Conservation (phyloP, 2,888 invertebrate species). For the Eupelmus urozonus region DNA sequence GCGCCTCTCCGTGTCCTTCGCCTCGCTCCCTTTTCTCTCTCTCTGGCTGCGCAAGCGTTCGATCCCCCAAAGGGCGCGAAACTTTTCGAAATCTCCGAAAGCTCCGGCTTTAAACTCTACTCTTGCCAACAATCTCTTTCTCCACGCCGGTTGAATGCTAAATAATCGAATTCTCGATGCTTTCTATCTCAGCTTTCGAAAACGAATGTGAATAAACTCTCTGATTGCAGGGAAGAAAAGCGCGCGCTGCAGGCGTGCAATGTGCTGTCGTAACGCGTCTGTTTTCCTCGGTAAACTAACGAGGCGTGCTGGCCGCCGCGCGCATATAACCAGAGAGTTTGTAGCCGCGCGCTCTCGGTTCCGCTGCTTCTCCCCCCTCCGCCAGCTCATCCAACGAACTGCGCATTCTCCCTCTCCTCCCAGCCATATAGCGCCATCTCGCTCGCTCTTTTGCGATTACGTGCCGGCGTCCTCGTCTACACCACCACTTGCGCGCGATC, state of each 20-base stretch:
- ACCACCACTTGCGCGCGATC: too few relatives aligned
- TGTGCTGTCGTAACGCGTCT: constrained; percentile 10
- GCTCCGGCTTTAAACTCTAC: neutral
- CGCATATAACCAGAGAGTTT: constrained; percentile 45
- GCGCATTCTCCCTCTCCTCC: neutral
- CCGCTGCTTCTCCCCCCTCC: neutral
- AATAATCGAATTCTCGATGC: neutral
- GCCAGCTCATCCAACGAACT: neutral
- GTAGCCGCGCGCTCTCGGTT: neutral
- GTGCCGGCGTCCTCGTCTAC: constrained; percentile 24
- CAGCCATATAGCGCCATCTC: neutral
- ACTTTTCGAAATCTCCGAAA: neutral
- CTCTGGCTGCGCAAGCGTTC: neutral
- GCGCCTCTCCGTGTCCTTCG: neutral
- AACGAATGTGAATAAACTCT: neutral
- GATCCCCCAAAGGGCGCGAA: neutral
- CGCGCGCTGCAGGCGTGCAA: too few relatives aligned
- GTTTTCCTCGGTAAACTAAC: constrained; percentile 49
- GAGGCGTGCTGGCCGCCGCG: constrained; percentile 31
- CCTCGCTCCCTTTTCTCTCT: neutral
- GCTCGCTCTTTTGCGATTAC: constrained; percentile 2
- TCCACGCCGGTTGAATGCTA: neutral
- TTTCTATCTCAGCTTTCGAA: neutral
- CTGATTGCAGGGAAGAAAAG: too few relatives aligned
- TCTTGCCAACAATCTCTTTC: neutral